Conservation (phyloP, 2,113 vertebrate species). For the Cochlearius cochlearius region DNA sequence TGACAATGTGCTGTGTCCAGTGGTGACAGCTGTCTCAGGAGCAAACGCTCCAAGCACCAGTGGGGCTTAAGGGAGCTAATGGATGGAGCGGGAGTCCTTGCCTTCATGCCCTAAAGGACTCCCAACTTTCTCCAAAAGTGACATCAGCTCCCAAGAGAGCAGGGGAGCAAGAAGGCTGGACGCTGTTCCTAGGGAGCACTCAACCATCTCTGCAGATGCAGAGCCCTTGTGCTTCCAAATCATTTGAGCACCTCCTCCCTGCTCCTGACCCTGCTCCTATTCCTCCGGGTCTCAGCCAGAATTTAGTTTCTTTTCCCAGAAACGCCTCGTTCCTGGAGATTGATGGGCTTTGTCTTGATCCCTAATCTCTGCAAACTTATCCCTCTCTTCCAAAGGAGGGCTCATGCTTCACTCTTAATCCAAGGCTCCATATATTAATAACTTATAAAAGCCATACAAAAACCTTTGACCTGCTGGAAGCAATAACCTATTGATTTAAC, state of each 20-base stretch:
- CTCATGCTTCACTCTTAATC: not conserved
- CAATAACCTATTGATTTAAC: conserved; percentile 3
- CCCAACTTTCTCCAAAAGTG: not conserved
- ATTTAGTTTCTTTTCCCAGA: not conserved
- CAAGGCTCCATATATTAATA: not conserved
- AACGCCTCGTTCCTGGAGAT: not conserved
- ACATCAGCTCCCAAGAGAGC: not conserved
- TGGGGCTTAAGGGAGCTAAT: not conserved
- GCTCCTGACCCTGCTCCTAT: not conserved
- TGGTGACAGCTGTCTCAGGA: not conserved
- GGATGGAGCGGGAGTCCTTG: not conserved
- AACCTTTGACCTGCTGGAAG: not conserved
- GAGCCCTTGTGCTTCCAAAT: not conserved
- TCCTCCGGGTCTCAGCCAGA: not conserved
- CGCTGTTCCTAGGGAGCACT: not conserved
- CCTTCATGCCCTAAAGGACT: not conserved
- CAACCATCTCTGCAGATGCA: not conserved
- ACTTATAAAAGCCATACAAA: conserved; percentile 1
- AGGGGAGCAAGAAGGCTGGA: rapidly evolving
- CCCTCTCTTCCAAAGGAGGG: not conserved
- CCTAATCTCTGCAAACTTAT: not conserved
- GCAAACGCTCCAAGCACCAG: not conserved
- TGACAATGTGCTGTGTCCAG: not conserved
- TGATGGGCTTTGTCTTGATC: not conserved
- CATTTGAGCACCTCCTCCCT: not conserved